These are phyloP conservation scores for Chironomus tentans DNA, from an alignment of 2,888 invertebrate species.

Conservation along the genomic window DNA sequence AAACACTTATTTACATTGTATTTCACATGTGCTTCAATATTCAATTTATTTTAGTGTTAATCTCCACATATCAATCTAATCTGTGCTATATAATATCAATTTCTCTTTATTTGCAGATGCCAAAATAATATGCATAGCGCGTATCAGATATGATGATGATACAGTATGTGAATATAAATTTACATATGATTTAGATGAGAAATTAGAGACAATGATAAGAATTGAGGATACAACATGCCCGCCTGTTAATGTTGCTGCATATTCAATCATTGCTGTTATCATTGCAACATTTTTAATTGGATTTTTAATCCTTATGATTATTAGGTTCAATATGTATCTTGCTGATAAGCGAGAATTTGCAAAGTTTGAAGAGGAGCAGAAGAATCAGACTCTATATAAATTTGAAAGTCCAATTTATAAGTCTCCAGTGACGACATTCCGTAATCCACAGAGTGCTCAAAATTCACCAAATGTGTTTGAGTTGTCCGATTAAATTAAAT, in stretches of 20 bases:
- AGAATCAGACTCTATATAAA: slow-evolving; percentile 40
- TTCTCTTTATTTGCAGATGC: slow-evolving; percentile 29
- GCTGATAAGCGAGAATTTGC: slow-evolving; percentile 49
- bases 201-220: slow-evolving; percentile 32
- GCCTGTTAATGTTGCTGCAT: slow-evolving; percentile 31
- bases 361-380: slow-evolving; percentile 44
- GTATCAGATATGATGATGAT: slow-evolving; percentile 34
- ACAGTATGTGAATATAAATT: slow-evolving; percentile 37
- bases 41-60: not conserved
- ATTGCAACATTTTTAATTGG: slow-evolving; percentile 45
- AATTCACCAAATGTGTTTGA: slow-evolving; percentile 25
- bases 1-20: not conserved
- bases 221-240: slow-evolving; percentile 35
- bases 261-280: slow-evolving; percentile 39
- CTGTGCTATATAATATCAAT: not conserved
- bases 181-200: slow-evolving; percentile 33
- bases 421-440: slow-evolving; percentile 49
- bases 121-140: slow-evolving; percentile 34
- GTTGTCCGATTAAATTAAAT: not conserved
- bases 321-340: slow-evolving; percentile 43
- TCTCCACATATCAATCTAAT: not conserved
- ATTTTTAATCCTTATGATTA: slow-evolving; percentile 40
- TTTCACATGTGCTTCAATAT: not conserved
- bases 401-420: slow-evolving; percentile 53
- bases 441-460: slow-evolving; percentile 43